Evolutionary conservation across 1,140 invertebrate species (phyloP).

Genomic region (Mya arenaria): DNA sequence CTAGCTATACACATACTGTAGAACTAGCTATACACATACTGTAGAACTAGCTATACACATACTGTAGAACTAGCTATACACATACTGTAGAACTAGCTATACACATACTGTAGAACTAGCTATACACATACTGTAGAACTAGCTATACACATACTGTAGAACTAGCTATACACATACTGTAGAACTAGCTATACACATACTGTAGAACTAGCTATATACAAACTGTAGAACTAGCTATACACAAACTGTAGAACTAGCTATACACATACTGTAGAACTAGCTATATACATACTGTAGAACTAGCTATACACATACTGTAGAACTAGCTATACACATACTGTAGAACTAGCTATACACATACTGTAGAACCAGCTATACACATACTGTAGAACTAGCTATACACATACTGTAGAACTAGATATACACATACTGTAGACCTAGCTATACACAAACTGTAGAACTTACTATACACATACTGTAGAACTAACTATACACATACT

Average conservation of each 20-base stretch:
- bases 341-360: not conserved
- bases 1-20: not conserved
- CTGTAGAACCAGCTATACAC: not conserved
- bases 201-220: not conserved
- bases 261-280: not conserved
- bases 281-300: not conserved
- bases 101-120: not conserved
- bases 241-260: not conserved
- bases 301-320: not conserved
- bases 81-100: not conserved
- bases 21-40: not conserved
- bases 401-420: not conserved
- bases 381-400: not conserved
- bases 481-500: not conserved
- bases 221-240: not conserved
- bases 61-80: not conserved
- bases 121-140: not conserved
- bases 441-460: not conserved
- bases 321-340: too few relatives aligned
- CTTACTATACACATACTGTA: not conserved
- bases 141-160: not conserved
- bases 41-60: not conserved
- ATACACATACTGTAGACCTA: not conserved
- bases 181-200: not conserved
- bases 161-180: not conserved